Evolutionary conservation across 1,140 invertebrate genomes (phyloP), one percentile per base, ranked within the genome.

Genomic region (Teleogryllus occipitalis): DNA sequence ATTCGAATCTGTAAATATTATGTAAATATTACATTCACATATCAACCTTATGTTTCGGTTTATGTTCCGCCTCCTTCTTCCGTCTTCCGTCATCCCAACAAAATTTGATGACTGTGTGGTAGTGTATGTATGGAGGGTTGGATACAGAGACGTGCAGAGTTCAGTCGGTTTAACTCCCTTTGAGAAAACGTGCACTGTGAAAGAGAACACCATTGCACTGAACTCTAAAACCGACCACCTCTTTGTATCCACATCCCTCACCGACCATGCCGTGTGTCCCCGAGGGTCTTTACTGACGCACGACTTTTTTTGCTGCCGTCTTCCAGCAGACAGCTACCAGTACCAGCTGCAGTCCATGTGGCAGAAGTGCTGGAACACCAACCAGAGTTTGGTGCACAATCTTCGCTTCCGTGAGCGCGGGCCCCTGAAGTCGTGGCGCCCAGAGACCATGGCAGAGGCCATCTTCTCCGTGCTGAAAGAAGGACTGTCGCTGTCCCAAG

Each of bases 281-380:
- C 54, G 54, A 65, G 54, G 18, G 54, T 10, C 54, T 18, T 77
- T 47, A 77, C 76, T 77, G 76, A 21, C 48, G 76, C 48, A 12
- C 15, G 22, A n/a, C 48, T n/a, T 48, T 77, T 77, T 77, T 47
- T 79, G 78, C 47, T 49, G 8, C 75, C 79, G 48, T 77, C 79
- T 80, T 80, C 47, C 90, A 92, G 91, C 93, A 94, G 95, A 96
- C 89, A 95, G 93, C 89, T 97, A 96, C 89, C 95, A 97, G 87
- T 96, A 96, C 86, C 95, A 96, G 86, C 87, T 97, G 85, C 95
- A 97, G 86, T 95, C 93, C 54, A 95, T 96, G 91, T 97, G 95
- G 95, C 95, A 97, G 86, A 96, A 96, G 85, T 96, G 95, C 86
- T 97, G 95, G 95, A 96, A 93, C 85, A 96, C 93, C 78, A 95